Evolutionary conservation across 2,888 invertebrate species (phyloP), one percentile per base, ranked within the genome.

Genomic region (Chloroclysta siterata): DNA sequence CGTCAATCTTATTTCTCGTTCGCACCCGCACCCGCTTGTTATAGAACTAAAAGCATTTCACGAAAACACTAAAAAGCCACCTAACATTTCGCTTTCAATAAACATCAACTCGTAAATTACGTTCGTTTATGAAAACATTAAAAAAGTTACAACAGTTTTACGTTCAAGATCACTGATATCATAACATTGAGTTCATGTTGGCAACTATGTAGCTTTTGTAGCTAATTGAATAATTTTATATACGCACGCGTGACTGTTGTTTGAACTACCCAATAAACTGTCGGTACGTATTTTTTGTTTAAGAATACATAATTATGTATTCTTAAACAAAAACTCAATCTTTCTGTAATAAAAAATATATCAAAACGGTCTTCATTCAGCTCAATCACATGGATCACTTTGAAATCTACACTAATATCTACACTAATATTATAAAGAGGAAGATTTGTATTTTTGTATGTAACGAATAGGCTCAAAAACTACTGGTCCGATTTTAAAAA

Each of bases 181-280:
- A 58, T 67, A 66, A 66, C 66, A 59, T 56, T 41, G 28, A 53
- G 48, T 63, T 67, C 66, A 68, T 69, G 53, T 55, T 61, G 56
- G 60, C 50, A 56, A 64, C 64, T 56, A 53, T 60, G 66, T 66
- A 57, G 63, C 53, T 58, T 66, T 65, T 65, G 66, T 62, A 64
- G 70, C 72, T 73, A 72, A 74, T 74, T 72, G 70, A 70, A 64
- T 66, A 58, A 70, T 69, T 54, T n/a, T 56, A 33, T 51, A 56
- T 60, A 56, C 36, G 44, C 60, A 53, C 56, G 68, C 5, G 0
- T 1, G 10, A 63, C 53, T n/a, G n/a, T n/a, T 51, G 61, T 56
- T 60, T 42, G 14, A 15, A 15, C 46, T 17, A 46, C 46, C 8
- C 17, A 46, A 46, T 15, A 46, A 17, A 15, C 3, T 39, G 36